A percentile compares a stretch with the other conserved stretches of the same genome.
These are phyloP conservation scores for Anadara kagoshimensis DNA, from an alignment of 1,140 invertebrate genomes.

Conservation along the genomic window DNA sequence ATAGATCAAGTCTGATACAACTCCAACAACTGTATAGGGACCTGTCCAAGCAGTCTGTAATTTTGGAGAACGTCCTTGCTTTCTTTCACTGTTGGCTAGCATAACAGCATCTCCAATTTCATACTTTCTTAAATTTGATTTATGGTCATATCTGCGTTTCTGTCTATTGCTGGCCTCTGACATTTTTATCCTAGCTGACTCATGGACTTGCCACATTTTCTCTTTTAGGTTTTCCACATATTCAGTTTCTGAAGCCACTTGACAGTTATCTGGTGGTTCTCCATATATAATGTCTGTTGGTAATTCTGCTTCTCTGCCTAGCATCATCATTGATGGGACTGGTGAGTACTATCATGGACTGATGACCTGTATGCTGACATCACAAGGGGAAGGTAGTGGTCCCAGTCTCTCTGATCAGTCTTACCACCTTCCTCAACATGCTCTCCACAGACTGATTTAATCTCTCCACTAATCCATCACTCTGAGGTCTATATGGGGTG, in stretches of 20 bases:
- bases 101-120: constrained; percentile 10
- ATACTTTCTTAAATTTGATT: not conserved
- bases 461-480: constrained; percentile 43
- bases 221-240: not conserved
- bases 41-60: constrained; percentile 28
- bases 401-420: constrained; percentile 39
- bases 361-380: constrained; percentile 36
- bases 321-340: constrained; percentile 26
- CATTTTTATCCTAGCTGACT: not conserved
- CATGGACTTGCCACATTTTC: constrained; percentile 6
- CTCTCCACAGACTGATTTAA: constrained; percentile 29
- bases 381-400: constrained; percentile 17
- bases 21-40: constrained; percentile 13
- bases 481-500: constrained; percentile 36
- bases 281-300: constrained; percentile 27
- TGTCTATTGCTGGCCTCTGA: not conserved
- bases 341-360: constrained; percentile 17
- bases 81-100: constrained; percentile 12
- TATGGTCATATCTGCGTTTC: constrained; percentile 7
- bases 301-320: constrained; percentile 14
- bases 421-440: constrained; percentile 22
- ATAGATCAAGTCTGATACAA: constrained; percentile 20
- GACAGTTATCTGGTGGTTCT: not conserved
- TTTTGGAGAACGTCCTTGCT: constrained; percentile 20
- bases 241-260: not conserved